Percentiles rank a stretch among this genome's conserved stretches.
Conservation (phyloP, 2,888 invertebrate genomes). For the Sphecodes monilicornis region DNA sequence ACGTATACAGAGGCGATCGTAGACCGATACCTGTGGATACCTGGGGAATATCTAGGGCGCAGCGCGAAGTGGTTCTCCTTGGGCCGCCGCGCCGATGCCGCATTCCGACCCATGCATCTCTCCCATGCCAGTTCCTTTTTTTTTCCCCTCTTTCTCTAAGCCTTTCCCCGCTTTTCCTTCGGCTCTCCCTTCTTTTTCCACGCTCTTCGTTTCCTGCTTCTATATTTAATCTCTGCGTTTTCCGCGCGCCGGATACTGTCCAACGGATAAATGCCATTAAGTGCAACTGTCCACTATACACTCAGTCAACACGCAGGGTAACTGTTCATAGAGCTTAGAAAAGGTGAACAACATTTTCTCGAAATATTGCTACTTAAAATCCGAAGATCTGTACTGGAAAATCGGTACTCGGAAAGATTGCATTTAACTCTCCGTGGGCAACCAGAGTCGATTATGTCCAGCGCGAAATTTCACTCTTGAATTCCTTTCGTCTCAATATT, state of each 20-base stretch:
- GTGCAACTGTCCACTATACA: not conserved
- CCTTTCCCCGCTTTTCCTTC: constrained; percentile 44
- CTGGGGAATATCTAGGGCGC: constrained; percentile 77
- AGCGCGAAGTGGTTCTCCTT: constrained; percentile 81
- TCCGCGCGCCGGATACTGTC: not conserved
- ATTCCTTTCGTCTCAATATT: no score
- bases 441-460: no score
- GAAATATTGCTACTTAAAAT: no score
- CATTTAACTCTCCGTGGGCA: no score
- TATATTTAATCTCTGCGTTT: not conserved
- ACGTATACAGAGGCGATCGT: constrained; percentile 19
- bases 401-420: not conserved
- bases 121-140: constrained; percentile 64
- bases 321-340: not conserved
- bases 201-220: not conserved
- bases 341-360: no score
- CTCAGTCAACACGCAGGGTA: not conserved
- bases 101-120: constrained; percentile 80
- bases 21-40: constrained; percentile 53
- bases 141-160: constrained; percentile 42
- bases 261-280: not conserved
- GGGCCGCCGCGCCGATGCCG: constrained; percentile 76
- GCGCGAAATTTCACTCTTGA: no score
- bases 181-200: constrained; percentile 27
- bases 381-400: no score